These are phyloP conservation scores for Lasioglossum marginatum DNA, from an alignment of 2,888 invertebrate species.

Conservation along the genomic window DNA sequence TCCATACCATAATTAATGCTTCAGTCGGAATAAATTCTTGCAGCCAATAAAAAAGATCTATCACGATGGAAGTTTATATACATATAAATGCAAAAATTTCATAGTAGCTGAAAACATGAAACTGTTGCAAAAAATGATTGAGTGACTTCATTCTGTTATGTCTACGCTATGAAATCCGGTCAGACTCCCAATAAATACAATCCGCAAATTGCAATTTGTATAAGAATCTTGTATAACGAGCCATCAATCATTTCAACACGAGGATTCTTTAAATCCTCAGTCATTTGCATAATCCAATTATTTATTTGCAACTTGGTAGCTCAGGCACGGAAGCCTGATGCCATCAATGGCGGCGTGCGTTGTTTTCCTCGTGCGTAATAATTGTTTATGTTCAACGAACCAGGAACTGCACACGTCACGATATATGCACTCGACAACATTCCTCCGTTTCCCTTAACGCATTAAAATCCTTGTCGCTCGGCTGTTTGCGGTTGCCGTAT, in stretches of 20 bases:
- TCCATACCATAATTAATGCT: too few species aligned
- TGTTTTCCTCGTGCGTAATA: neutral
- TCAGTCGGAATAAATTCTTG: neutral
- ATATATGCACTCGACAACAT: too few species aligned
- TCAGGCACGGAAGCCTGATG: neutral
- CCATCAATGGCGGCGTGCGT: neutral
- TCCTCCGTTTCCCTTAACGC: neutral
- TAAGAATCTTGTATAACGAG: neutral
- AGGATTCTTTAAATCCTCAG: neutral
- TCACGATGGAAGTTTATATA: neutral
- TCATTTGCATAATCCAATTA: neutral
- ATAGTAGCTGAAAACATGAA: neutral
- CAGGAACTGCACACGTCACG: neutral
- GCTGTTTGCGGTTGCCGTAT: neutral
- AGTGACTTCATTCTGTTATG: neutral
- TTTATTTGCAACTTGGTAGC: neutral
- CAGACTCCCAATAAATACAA: neutral
- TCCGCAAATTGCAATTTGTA: neutral
- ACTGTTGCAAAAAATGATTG: neutral
- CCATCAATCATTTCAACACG: neutral
- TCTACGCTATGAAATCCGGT: neutral
- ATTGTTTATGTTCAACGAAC: constrained; percentile 1
- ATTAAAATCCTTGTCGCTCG: neutral
- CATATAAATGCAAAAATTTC: neutral
- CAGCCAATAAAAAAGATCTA: neutral